A percentile compares a stretch with the other conserved stretches of the same genome.
Evolutionary conservation across 1,140 invertebrate genomes (phyloP).

Genomic region (Heliconius congener): DNA sequence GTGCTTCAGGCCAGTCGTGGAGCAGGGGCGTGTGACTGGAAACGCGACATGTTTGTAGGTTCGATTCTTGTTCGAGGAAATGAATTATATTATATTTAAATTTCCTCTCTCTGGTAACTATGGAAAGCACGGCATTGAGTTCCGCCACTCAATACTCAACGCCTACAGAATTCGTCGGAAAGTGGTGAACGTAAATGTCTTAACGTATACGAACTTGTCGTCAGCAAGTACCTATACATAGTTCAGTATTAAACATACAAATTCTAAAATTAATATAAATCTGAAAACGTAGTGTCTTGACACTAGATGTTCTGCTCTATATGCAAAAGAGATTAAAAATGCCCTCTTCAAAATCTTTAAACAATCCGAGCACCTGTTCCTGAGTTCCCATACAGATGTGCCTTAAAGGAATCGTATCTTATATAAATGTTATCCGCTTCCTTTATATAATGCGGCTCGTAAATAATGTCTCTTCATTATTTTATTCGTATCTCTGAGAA

Average conservation of each 20-base stretch:
- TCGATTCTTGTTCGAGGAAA: neutral
- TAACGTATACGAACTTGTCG: too few relatives aligned
- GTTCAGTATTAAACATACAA: too few relatives aligned
- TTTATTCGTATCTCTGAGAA: slow-evolving; percentile 19
- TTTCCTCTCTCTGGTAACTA: neutral
- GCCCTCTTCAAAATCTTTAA: neutral
- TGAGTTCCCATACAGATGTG: neutral
- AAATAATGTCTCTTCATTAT: slow-evolving; percentile 23
- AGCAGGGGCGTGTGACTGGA: neutral
- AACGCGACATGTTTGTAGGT: neutral
- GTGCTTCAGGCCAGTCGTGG: too few relatives aligned
- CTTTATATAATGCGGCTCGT: slow-evolving; percentile 19
- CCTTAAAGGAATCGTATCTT: slow-evolving; percentile 24
- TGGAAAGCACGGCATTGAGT: neutral
- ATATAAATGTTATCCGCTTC: slow-evolving; percentile 34
- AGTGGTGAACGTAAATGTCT: too few relatives aligned
- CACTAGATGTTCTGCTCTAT: too few relatives aligned
- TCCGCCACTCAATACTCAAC: neutral
- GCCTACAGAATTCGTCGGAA: too few relatives aligned
- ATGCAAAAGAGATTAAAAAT: too few relatives aligned
- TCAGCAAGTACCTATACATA: too few relatives aligned
- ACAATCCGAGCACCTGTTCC: slow-evolving; percentile 22
- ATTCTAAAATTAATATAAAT: too few relatives aligned
- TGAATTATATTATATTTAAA: neutral
- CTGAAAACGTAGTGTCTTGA: too few relatives aligned